Evolutionary conservation across 2,888 invertebrate species (phyloP).

Genomic region (Pristionchus arcanus): DNA sequence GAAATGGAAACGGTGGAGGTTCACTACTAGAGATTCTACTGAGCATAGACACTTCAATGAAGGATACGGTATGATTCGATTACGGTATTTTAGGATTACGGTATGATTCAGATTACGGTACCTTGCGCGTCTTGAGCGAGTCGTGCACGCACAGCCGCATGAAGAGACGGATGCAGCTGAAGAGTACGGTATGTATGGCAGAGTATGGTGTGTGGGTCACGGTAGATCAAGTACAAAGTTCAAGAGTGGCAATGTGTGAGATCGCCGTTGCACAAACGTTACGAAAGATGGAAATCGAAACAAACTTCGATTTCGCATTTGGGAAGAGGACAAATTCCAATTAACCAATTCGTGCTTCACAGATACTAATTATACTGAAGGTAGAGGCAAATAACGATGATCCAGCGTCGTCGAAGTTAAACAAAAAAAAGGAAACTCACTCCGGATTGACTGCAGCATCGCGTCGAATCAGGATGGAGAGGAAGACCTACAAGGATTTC

Average conservation of each 20-base stretch:
- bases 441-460: slow-evolving; percentile 81
- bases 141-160: slow-evolving; percentile 86
- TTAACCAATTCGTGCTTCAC: neutral
- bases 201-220: neutral
- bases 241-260: neutral
- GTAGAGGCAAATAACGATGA: neutral
- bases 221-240: neutral
- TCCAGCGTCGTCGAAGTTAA: neutral
- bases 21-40: too few species aligned
- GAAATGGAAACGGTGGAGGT: too few species aligned
- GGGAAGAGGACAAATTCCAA: too few species aligned
- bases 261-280: neutral
- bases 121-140: slow-evolving; percentile 84
- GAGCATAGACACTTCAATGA: slow-evolving; percentile 70
- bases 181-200: neutral
- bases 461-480: slow-evolving; percentile 83
- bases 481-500: slow-evolving; percentile 82
- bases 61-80: slow-evolving; percentile 70
- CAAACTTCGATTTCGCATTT: neutral
- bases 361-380: neutral
- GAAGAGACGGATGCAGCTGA: slow-evolving; percentile 84
- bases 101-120: slow-evolving; percentile 73
- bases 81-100: neutral
- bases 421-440: slow-evolving; percentile 25
- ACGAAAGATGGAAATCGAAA: neutral